A percentile compares a stretch with the other conserved stretches of the same genome.
These are phyloP conservation scores for Junonia oenone DNA, from an alignment of 2,888 invertebrate species.

Conservation along the genomic window DNA sequence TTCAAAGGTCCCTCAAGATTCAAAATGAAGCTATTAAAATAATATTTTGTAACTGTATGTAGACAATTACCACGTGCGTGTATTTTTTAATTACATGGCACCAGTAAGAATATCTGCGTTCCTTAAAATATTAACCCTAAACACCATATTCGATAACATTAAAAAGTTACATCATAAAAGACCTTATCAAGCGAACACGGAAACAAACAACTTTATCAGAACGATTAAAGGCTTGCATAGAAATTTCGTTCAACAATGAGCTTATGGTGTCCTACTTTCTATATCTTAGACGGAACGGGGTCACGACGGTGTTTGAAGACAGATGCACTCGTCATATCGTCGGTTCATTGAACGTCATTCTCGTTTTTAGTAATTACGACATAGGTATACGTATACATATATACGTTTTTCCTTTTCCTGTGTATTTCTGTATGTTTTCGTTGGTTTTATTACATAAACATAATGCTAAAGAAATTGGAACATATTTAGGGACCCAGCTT, in stretches of 20 bases:
- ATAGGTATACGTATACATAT: background rate
- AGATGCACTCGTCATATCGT: slow-evolving; percentile 19
- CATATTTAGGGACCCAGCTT: too few relatives aligned
- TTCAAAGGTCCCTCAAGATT: too few relatives aligned
- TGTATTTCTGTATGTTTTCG: too few relatives aligned
- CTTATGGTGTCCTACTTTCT: slow-evolving; percentile 30
- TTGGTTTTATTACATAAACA: too few relatives aligned
- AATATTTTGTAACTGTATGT: too few relatives aligned
- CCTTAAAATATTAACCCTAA: too few relatives aligned
- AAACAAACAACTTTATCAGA: slow-evolving; percentile 15
- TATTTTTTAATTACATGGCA: too few relatives aligned
- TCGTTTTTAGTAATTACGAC: background rate
- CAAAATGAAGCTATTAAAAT: too few relatives aligned
- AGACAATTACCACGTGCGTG: too few relatives aligned
- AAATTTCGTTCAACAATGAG: slow-evolving; percentile 24
- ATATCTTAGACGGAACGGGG: slow-evolving; percentile 24
- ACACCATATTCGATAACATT: background rate
- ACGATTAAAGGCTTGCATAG: slow-evolving; percentile 10
- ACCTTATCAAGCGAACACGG: slow-evolving; percentile 9
- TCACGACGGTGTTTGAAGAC: slow-evolving; percentile 16
- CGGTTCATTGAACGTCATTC: slow-evolving; percentile 22
- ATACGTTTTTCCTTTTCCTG: too few relatives aligned
- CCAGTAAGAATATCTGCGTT: too few relatives aligned
- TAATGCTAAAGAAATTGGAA: too few relatives aligned
- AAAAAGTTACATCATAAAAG: background rate